Base-by-base conservation (phyloP, 2,888 invertebrate genomes). In the Psylliodes chrysocephalus region DNA sequence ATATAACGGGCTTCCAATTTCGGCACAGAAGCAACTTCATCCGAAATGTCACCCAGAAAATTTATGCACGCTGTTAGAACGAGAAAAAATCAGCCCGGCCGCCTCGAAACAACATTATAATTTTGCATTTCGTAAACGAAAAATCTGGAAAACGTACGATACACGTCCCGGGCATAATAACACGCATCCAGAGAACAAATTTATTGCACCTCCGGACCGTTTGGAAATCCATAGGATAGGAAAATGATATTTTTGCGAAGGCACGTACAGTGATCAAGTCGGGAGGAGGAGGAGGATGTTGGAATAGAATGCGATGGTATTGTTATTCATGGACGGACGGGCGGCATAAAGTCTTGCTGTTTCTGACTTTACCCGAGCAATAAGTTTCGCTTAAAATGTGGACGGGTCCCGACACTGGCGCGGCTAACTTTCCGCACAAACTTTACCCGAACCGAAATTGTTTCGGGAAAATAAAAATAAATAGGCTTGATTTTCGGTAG, bases 281-380 rank as follows among this genome's bases (percentile, higher is more conserved):
- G 61, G 55, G 44, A 44, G 18, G 17, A 10, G 44, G n/a, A n/a
- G n/a, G n/a, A n/a, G n/a, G n/a, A n/a, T n/a, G n/a, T n/a, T n/a
- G n/a, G n/a, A n/a, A 3, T 19, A 47, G 49, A 66, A 69, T 62
- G 67, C 67, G 55, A 65, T 64, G 66, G 63, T 67, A 69, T 71
- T 71, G 71, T 71, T 71, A 72, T 73, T 71, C 71, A 72, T 68
- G 71, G 70, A 59, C 67, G 66, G 42, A 49, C 56, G 35, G 59
- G n/a, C 44, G 55, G 66, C 68, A 71, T 71, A 73, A 72, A 73
- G 67, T 71, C 68, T 60, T 53, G 38, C 42, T 63, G 63, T 67
- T 65, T 63, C 62, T 60, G 66, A 61, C 57, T 62, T 64, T 67
- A n/a, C 60, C 49, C 59, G 44, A 51, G 63, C 68, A 60, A 66